Percentiles rank a stretch among this genome's conserved stretches.
Conservation (phyloP, 2,888 invertebrate genomes). For the Lomographa bimaculata region DNA sequence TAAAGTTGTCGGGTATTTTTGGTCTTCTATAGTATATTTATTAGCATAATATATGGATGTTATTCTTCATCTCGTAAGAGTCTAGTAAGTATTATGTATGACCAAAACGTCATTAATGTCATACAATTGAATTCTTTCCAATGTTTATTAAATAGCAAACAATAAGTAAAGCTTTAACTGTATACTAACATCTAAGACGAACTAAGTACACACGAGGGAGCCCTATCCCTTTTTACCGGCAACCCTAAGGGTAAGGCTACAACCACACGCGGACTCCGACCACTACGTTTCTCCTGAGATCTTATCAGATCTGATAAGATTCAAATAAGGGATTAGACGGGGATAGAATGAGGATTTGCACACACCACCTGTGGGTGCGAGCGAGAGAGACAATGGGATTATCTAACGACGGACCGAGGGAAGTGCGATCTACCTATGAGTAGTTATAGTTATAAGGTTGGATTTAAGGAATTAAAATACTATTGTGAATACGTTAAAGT, state of each 20-base stretch:
- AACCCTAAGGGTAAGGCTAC: constrained; percentile 65
- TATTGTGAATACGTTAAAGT: too few relatives aligned
- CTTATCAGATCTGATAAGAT: constrained; percentile 85
- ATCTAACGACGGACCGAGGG: constrained; percentile 73
- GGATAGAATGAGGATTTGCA: constrained; percentile 75
- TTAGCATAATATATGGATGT: too few relatives aligned
- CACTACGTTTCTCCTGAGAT: constrained; percentile 80
- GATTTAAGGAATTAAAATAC: too few relatives aligned
- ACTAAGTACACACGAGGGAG: constrained; percentile 9
- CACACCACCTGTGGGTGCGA: constrained; percentile 55
- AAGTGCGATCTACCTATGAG: constrained; percentile 55
- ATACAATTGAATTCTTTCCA: too few relatives aligned
- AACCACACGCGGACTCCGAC: constrained; percentile 67
- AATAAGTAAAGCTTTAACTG: background rate
- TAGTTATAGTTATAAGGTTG: constrained; percentile 44
- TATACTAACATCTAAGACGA: constrained; percentile 5
- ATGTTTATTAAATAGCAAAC: too few relatives aligned
- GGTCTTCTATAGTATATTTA: too few relatives aligned
- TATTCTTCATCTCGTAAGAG: too few relatives aligned
- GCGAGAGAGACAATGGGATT: constrained; percentile 69
- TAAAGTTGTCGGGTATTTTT: too few relatives aligned
- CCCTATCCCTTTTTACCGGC: constrained; percentile 31
- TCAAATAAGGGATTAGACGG: constrained; percentile 84
- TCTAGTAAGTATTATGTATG: too few relatives aligned
- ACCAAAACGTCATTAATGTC: too few relatives aligned